Conservation (phyloP, 2,113 vertebrate genomes). For the Scophthalmus maximus region DNA sequence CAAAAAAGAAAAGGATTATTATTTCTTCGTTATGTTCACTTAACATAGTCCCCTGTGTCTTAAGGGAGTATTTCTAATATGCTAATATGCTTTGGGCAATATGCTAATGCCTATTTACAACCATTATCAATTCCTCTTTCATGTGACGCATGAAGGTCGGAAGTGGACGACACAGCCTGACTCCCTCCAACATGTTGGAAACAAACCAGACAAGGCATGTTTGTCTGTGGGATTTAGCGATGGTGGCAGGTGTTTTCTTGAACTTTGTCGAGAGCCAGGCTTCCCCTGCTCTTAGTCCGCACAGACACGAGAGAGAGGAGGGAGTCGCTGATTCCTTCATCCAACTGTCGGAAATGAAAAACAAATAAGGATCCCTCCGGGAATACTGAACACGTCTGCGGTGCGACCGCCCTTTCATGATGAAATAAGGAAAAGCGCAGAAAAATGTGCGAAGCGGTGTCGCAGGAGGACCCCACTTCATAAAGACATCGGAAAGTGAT, state of each 20-base stretch:
- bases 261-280: background rate
- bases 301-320: too few species aligned
- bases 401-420: background rate
- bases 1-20: too few species aligned
- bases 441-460: background rate
- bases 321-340: background rate
- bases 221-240: background rate
- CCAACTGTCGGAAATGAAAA: background rate
- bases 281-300: background rate
- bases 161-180: background rate
- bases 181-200: background rate
- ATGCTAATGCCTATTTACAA: background rate
- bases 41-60: too few species aligned
- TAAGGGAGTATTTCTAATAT: too few species aligned
- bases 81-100: background rate
- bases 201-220: background rate
- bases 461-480: background rate
- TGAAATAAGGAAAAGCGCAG: background rate
- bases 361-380: background rate
- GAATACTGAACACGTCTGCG: background rate
- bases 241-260: background rate
- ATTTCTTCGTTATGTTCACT: too few species aligned
- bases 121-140: background rate
- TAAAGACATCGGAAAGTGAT: background rate
- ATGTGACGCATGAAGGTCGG: background rate